These are phyloP conservation scores for Chironomus tentans DNA, from an alignment of 2,888 invertebrate genomes.

Conservation along the genomic window DNA sequence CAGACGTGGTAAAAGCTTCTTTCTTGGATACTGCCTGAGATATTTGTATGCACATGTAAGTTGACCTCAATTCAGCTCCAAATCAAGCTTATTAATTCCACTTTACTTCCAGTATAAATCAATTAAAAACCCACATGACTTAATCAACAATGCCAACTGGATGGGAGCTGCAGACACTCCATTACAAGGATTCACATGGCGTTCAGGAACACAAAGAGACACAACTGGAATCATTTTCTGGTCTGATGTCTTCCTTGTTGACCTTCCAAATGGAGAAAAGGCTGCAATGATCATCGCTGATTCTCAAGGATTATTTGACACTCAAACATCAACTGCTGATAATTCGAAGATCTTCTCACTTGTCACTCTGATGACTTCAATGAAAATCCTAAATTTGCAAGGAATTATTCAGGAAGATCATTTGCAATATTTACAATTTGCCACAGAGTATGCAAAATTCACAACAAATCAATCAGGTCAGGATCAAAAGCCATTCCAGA, in stretches of 20 bases:
- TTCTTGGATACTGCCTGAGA: conserved; percentile 21
- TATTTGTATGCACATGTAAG: conserved; percentile 18
- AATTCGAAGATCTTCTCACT: conserved; percentile 25
- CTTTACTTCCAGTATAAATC: conserved; percentile 2
- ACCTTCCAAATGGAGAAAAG: conserved; percentile 22
- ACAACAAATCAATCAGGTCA: neutral
- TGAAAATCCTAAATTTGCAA: conserved; percentile 24
- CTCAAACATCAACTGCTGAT: conserved; percentile 17
- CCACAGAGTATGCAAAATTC: conserved; percentile 21
- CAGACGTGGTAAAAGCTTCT: conserved; percentile 27
- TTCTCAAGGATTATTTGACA: conserved; percentile 28
- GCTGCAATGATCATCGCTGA: conserved; percentile 25
- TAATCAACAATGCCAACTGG: conserved; percentile 3
- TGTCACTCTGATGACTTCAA: conserved; percentile 25
- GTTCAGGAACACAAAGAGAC: conserved; percentile 19
- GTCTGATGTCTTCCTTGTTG: conserved; percentile 25
- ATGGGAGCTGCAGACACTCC: conserved; percentile 8
- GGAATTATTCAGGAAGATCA: conserved; percentile 26
- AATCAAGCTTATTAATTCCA: neutral
- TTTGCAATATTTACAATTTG: conserved; percentile 25
- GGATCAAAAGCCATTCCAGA: conserved; percentile 26
- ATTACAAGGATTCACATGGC: conserved; percentile 26
- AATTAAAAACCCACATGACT: neutral
- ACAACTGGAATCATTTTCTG: conserved; percentile 27
- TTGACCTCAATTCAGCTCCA: neutral